These are phyloP conservation scores for Danaus chrysippus DNA, from an alignment of 2,888 invertebrate genomes.

Conservation along the genomic window DNA sequence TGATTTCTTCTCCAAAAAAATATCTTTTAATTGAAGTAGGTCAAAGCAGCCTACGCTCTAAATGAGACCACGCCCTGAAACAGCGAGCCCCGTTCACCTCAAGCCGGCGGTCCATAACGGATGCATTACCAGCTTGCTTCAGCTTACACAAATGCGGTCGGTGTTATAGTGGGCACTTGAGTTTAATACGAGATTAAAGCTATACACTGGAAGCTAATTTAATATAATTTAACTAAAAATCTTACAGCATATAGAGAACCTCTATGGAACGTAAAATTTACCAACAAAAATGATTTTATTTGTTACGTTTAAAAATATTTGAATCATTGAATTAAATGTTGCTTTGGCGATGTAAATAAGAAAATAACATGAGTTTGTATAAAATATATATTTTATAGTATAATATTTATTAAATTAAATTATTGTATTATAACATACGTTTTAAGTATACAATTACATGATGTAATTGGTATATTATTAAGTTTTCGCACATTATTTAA, in stretches of 20 bases:
- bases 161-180: slow-evolving; percentile 46
- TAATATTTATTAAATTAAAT: too few relatives aligned
- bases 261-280: too few relatives aligned
- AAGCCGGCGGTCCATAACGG: slow-evolving; percentile 36
- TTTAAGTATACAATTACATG: too few relatives aligned
- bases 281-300: too few relatives aligned
- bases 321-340: too few relatives aligned
- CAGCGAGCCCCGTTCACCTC: slow-evolving; percentile 32
- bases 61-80: slow-evolving; percentile 16
- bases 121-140: slow-evolving; percentile 39
- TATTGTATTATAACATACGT: too few relatives aligned
- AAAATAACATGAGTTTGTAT: too few relatives aligned
- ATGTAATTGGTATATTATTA: too few relatives aligned
- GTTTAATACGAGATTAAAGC: slow-evolving; percentile 34
- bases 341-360: too few relatives aligned
- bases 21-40: not conserved
- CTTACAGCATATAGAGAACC: not conserved
- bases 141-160: slow-evolving; percentile 52
- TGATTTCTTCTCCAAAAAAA: not conserved
- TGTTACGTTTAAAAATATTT: too few relatives aligned
- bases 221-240: slow-evolving; percentile 9
- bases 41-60: slow-evolving; percentile 8
- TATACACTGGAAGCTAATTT: slow-evolving; percentile 30
- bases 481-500: too few relatives aligned
- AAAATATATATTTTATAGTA: too few relatives aligned